Base-by-base conservation (phyloP, 2,797 vertebrate genomes). In the Holocentrus rufus region DNA sequence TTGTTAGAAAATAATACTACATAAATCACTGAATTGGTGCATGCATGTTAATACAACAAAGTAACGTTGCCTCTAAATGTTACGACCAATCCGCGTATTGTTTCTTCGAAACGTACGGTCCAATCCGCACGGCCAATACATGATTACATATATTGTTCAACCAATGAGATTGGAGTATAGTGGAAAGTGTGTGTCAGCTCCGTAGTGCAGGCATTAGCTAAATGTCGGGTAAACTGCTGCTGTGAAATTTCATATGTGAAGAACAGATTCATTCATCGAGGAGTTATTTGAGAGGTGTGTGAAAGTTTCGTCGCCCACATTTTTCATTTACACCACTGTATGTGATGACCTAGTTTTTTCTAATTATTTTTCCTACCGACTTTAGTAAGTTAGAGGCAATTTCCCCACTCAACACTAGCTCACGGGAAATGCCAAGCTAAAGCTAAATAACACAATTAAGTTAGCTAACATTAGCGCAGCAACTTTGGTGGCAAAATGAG, bases 271-370 rank as follows among this genome's bases (percentile, higher is more conserved):
- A 23, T 1, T 50, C 15, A 7, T 27, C 0, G 30, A 42, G 25
- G 64, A 57, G 20, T 20, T 20, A 5, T 47, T 47, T 18, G 6
- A 65, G 7, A 89, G 89, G 90, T 90, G 1, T 46, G 90, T 87
- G 44, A 0, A 44, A 15, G 1, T 22, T 17, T 9, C 1, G 8
- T 1, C 0, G 3, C 6, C 53, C 7, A 1, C 0, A 34, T 34
- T 7, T 39, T 23, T 49, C 0, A 3, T 31, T 42, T 0, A 3
- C 18, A 1, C 14, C 13, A 13, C 13, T 13, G 39, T 42, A 42
- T 42, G 11, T 14, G 13, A 42, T 30, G 5, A 34, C 9, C 23
- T 59, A 1, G 30, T 25, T 4, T 13, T 13, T 31, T 47, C 17
- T 2, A 42, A 7, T 59, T 27, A 22, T 3, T 8, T 22, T 25